Conservation (phyloP, 2,113 vertebrate genomes). For the Leucosticte australis region DNA sequence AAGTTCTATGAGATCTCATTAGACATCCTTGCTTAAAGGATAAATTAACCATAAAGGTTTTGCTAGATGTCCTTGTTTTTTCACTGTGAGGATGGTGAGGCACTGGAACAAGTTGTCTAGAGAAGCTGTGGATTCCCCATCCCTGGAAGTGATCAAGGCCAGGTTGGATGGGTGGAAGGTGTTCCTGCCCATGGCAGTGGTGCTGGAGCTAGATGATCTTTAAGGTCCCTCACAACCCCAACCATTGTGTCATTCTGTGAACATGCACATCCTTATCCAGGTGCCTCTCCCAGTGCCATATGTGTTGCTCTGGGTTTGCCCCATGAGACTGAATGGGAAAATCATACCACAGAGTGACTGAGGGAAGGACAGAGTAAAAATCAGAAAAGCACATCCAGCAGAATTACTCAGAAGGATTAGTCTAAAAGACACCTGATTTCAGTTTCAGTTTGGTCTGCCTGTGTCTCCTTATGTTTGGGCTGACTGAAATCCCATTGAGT, state of each 20-base stretch:
- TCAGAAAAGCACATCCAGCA: fast-evolving
- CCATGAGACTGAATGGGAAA: not conserved
- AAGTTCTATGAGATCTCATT: not conserved
- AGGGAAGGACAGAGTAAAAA: not conserved
- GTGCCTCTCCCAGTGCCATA: not conserved
- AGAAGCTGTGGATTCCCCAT: not conserved
- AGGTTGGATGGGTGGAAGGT: not conserved
- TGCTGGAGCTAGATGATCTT: not conserved
- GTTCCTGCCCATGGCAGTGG: not conserved
- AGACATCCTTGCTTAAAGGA: not conserved
- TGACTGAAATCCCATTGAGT: not conserved
- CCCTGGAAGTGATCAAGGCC: not conserved
- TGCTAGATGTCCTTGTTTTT: not conserved
- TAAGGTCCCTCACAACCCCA: not conserved
- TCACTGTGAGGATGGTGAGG: not conserved
- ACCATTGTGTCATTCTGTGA: not conserved
- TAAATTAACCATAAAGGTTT: not conserved
- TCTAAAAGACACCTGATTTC: not conserved
- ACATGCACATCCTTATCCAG: fast-evolving
- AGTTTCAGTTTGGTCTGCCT: not conserved
- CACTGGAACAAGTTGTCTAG: not conserved
- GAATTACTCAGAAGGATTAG: not conserved
- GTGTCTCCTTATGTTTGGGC: not conserved
- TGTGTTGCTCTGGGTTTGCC: not conserved
- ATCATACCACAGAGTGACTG: not conserved